Conservation (phyloP, 2,797 vertebrate species). For the Cyclopterus lumpus region DNA sequence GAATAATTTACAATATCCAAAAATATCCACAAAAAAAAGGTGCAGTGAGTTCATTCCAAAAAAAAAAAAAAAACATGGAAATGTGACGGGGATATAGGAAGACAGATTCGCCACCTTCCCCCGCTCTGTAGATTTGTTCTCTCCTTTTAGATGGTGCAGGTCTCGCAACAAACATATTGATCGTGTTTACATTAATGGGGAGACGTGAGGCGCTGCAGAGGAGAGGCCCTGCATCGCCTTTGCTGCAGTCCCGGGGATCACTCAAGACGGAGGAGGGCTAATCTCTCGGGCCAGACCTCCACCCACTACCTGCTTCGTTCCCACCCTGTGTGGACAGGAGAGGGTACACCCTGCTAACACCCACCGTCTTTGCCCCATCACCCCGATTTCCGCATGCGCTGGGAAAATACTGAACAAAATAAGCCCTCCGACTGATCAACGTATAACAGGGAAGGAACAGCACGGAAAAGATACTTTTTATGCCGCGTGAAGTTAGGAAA, state of each 20-base stretch:
- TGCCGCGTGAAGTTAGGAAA: not conserved
- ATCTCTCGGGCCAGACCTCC: conserved; percentile 70
- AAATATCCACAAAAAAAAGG: not conserved
- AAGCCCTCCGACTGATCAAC: not conserved
- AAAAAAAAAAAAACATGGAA: conserved; percentile 2
- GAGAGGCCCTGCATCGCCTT: conserved; percentile 68
- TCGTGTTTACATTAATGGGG: conserved; percentile 84
- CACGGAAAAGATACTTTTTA: conserved; percentile 6
- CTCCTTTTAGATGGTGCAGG: conserved; percentile 65
- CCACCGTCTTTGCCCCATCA: conserved; percentile 34
- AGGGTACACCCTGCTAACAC: conserved; percentile 67
- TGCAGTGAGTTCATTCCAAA: conserved; percentile 1
- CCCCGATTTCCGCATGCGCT: conserved; percentile 38
- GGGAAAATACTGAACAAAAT: conserved; percentile 54
- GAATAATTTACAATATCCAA: not conserved
- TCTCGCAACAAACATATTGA: conserved; percentile 80
- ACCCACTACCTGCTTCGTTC: conserved; percentile 67
- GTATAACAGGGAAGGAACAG: conserved; percentile 15
- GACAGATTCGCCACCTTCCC: conserved; percentile 41
- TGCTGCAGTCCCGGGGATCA: conserved; percentile 70
- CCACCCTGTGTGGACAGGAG: conserved; percentile 67
- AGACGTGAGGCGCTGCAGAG: conserved; percentile 68
- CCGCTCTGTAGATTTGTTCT: conserved; percentile 49
- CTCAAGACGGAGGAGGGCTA: conserved; percentile 68
- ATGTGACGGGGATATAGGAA: conserved; percentile 22